Evolutionary conservation across 2,888 invertebrate genomes (phyloP).

Genomic region (Leucania comma): DNA sequence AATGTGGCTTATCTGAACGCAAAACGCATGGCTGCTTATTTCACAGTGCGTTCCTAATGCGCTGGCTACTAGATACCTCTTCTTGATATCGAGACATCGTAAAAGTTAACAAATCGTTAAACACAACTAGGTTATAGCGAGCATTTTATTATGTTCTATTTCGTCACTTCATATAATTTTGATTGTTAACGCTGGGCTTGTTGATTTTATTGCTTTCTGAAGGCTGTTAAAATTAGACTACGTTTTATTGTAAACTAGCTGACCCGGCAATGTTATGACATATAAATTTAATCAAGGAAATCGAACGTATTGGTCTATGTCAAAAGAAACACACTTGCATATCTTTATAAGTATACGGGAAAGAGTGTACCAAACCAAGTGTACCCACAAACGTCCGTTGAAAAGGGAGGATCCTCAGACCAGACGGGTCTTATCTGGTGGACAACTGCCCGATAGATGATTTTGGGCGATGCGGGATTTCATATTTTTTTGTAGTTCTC

Average conservation of each 20-base stretch:
- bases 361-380: too few species aligned
- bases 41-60: not conserved
- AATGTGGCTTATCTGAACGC: not conserved
- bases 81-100: slow-evolving; percentile 37
- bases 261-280: too few species aligned
- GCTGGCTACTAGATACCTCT: not conserved
- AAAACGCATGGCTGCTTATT: slow-evolving; percentile 1
- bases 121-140: slow-evolving; percentile 31
- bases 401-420: too few species aligned
- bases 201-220: slow-evolving; percentile 41
- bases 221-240: slow-evolving; percentile 28
- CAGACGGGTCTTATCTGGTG: too few species aligned
- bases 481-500: too few species aligned
- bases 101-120: slow-evolving; percentile 41
- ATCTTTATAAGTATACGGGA: too few species aligned
- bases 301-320: too few species aligned
- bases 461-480: too few species aligned
- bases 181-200: slow-evolving; percentile 26
- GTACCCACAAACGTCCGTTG: too few species aligned
- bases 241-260: not conserved
- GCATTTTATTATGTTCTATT: slow-evolving; percentile 43
- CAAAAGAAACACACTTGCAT: too few species aligned
- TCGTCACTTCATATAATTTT: slow-evolving; percentile 21
- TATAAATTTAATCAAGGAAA: too few species aligned
- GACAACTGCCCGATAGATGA: too few species aligned